A percentile compares a stretch with the other conserved stretches of the same genome.
phyloP scores from a whole-genome alignment of 2,797 vertebrate genomes.

The Enoplosus armatus region DNA sequence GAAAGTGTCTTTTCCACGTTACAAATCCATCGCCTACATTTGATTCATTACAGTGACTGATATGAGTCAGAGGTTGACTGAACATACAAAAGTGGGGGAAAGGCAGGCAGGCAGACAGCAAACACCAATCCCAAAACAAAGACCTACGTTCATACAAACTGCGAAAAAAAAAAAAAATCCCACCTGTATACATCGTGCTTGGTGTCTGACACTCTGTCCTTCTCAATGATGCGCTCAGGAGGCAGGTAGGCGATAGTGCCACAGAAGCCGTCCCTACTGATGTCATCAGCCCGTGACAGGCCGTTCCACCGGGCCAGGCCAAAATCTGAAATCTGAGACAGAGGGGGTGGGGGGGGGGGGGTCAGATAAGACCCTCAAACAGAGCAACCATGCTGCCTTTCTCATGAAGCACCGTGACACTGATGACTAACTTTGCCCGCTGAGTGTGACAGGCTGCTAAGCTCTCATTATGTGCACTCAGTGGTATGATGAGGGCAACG shows the following conservation, averaged over 20 bases:
- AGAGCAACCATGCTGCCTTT: slow-evolving; percentile 11
- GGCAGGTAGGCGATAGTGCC: slow-evolving; percentile 98
- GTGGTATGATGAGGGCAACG: slow-evolving; percentile 69
- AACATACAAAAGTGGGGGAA: not conserved
- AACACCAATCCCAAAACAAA: not conserved
- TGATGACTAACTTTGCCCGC: slow-evolving; percentile 68
- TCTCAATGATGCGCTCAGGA: slow-evolving; percentile 96
- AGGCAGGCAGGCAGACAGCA: too few species aligned
- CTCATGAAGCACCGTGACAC: slow-evolving; percentile 27
- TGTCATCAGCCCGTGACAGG: slow-evolving; percentile 92
- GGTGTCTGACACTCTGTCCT: slow-evolving; percentile 94
- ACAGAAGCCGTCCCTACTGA: slow-evolving; percentile 97
- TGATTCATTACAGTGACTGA: not conserved
- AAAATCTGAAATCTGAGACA: slow-evolving; percentile 94
- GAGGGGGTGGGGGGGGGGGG: slow-evolving; percentile 10
- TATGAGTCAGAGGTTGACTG: slow-evolving; percentile 30
- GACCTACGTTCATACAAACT: not conserved
- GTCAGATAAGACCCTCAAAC: slow-evolving; percentile 52
- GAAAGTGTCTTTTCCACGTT: too few species aligned
- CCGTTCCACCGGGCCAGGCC: slow-evolving; percentile 97
- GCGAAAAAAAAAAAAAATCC: slow-evolving; percentile 44
- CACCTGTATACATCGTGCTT: slow-evolving; percentile 99
- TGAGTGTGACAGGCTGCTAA: slow-evolving; percentile 62
- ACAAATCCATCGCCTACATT: slow-evolving; percentile 4
- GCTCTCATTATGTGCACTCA: slow-evolving; percentile 66